phyloP scores from a whole-genome alignment of 2,113 vertebrate species.

The Cephalophus harveyi region DNA sequence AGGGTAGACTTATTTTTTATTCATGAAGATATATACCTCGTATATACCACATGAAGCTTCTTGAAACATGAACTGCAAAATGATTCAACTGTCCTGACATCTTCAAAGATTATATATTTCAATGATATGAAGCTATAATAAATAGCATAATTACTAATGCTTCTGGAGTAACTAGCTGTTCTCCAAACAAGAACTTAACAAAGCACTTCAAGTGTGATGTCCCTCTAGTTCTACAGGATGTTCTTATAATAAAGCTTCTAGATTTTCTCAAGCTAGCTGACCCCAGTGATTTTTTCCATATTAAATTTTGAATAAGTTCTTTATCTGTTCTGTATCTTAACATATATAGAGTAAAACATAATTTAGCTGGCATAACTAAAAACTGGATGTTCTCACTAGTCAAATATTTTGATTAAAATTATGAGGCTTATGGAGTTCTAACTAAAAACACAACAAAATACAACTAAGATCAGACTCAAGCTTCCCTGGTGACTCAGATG shows the following conservation, averaged over 20 bases:
- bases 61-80: not conserved
- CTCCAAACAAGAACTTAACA: not conserved
- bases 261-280: not conserved
- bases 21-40: not conserved
- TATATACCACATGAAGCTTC: not conserved
- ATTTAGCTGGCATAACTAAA: not conserved
- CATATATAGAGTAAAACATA: not conserved
- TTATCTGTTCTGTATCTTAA: not conserved
- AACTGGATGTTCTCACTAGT: not conserved
- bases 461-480: not conserved
- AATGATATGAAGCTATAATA: not conserved
- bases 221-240: not conserved
- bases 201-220: not conserved
- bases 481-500: not conserved
- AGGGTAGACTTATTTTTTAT: not conserved
- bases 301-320: not conserved
- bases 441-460: not conserved
- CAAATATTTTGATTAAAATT: conserved; percentile 6
- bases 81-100: not conserved
- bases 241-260: not conserved
- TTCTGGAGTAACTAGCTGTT: not conserved
- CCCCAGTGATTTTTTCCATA: not conserved
- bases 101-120: conserved; percentile 2
- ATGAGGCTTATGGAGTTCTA: not conserved
- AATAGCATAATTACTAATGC: not conserved